phyloP scores from a whole-genome alignment of 2,888 invertebrate species.

The Dilophus febrilis region DNA sequence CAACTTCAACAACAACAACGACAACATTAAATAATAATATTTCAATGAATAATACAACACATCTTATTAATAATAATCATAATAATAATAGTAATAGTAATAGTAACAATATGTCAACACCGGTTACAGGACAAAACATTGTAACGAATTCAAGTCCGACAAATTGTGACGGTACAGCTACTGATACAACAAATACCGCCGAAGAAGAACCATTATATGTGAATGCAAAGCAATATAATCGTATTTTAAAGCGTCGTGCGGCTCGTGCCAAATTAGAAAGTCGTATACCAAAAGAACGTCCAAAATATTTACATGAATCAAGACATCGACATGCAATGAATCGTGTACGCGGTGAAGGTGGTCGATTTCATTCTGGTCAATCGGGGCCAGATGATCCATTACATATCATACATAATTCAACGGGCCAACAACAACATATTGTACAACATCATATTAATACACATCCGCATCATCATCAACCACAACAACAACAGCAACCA shows the following conservation, averaged over 20 bases:
- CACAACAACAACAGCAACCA: neutral
- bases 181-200: constrained; percentile 16
- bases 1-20: constrained; percentile 15
- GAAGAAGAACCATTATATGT: constrained; percentile 96
- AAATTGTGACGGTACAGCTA: constrained; percentile 5
- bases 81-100: neutral
- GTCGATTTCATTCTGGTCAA: constrained; percentile 73
- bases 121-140: too few relatives aligned
- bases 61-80: constrained; percentile 12
- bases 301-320: constrained; percentile 97
- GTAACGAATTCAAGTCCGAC: constrained; percentile 4
- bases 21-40: too few relatives aligned
- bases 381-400: neutral
- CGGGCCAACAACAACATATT: too few relatives aligned
- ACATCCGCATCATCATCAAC: neutral
- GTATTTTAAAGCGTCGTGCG: constrained; percentile 85
- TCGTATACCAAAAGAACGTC: constrained; percentile 90
- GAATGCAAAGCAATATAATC: constrained; percentile 93
- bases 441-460: too few relatives aligned
- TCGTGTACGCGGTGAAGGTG: constrained; percentile 89
- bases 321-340: constrained; percentile 96
- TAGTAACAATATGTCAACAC: too few relatives aligned
- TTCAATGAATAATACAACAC: constrained; percentile 19
- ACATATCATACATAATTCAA: too few relatives aligned
- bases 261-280: constrained; percentile 91